Conservation (phyloP, 2,113 vertebrate species). For the Eonycteris spelaea region DNA sequence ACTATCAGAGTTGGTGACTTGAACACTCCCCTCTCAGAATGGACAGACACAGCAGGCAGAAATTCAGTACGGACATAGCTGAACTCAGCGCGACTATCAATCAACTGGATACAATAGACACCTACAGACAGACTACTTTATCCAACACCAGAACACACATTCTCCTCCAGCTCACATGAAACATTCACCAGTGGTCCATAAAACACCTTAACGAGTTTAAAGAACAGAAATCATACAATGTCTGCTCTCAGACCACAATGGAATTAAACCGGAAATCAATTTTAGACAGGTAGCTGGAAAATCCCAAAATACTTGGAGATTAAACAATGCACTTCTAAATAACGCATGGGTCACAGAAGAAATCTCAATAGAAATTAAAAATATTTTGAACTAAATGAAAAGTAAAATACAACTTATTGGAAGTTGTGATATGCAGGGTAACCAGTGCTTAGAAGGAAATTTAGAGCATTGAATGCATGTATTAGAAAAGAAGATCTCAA, state of each 20-base stretch:
- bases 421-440: background rate
- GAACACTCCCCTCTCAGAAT: background rate
- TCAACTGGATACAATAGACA: background rate
- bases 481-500: background rate
- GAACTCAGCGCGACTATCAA: background rate
- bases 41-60: background rate
- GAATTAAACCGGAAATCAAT: background rate
- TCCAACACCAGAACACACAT: background rate
- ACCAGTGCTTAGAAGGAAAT: background rate
- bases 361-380: background rate
- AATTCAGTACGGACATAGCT: background rate
- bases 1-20: background rate
- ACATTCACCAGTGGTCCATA: background rate
- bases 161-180: background rate
- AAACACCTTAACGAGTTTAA: background rate
- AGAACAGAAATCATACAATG: background rate
- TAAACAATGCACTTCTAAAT: background rate
- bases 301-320: background rate
- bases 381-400: background rate
- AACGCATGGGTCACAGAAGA: background rate
- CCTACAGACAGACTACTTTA: background rate
- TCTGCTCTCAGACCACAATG: background rate
- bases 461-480: background rate
- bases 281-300: background rate
- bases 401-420: background rate